These are phyloP conservation scores for Vidua macroura DNA, from an alignment of 2,113 vertebrate species.

Conservation along the genomic window DNA sequence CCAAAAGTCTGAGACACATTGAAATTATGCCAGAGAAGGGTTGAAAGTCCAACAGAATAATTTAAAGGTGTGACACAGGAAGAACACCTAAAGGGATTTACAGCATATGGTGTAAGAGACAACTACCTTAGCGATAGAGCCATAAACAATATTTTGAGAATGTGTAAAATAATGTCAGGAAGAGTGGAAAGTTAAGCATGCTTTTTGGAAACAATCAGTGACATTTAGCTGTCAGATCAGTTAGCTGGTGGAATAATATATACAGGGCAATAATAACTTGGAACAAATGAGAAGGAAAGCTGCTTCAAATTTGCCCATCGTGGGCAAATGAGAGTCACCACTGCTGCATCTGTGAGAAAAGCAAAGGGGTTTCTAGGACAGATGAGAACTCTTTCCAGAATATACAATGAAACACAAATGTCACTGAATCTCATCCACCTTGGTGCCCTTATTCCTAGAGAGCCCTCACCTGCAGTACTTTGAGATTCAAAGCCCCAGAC, in stretches of 20 bases:
- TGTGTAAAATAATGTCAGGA: not conserved
- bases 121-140: not conserved
- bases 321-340: accelerated
- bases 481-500: not conserved
- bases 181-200: not conserved
- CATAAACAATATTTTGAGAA: not conserved
- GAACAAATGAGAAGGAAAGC: not conserved
- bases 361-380: not conserved
- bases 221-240: not conserved
- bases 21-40: not conserved
- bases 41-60: not conserved
- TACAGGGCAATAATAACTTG: not conserved
- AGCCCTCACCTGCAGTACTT: not conserved
- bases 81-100: not conserved
- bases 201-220: not conserved
- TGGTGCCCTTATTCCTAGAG: not conserved
- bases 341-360: not conserved
- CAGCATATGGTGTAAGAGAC: accelerated
- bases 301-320: not conserved
- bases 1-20: not conserved
- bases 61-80: not conserved
- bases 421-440: not conserved
- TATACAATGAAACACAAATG: not conserved
- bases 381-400: not conserved
- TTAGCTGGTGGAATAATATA: not conserved